Base-by-base conservation (phyloP, 2,888 invertebrate species). In the Drosophila cracens region DNA sequence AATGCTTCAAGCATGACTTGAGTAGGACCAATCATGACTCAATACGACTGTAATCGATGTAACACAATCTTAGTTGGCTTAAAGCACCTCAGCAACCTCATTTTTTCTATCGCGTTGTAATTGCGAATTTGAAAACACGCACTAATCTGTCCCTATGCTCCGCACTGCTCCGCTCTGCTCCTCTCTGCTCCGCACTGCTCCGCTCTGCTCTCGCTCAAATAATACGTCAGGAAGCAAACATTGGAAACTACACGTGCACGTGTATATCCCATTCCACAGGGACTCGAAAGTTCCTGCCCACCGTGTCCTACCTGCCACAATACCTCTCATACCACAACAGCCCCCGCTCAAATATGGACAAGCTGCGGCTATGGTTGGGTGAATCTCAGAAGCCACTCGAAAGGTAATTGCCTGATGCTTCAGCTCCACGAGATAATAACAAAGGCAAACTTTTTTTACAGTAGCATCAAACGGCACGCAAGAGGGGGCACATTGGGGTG, bases 351-450 rank as follows among this genome's bases (percentile, higher is more conserved):
- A 65, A 51, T 48, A 34, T 33, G 18, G 36, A 43, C 13, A 31
- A 40, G 54, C 49, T 16, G 38, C 59, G 64, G 54, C 54, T 51
- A 43, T 59, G 73, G 59, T 31, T 54, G 49, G 60, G 70, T 68
- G 80, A 85, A 85, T 85, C 90, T 86, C 88, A 72, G 86, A 73
- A 82, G 83, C 76, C 76, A 86, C 87, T 87, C 89, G 79, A 88
- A 74, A 83, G 87, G 90, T 87, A 87, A 87, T 87, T 88, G 90
- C 83, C 71, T 81, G 81, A 77, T 88, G 83, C 83, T 87, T 83
- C 67, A 81, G 81, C 74, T 79, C 64, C 79, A 76, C 82, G 65
- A 75, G 82, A 84, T 89, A 87, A 89, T 87, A 85, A 85, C 87
- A 87, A 89, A 82, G 82, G 75, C 75, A 89, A 85, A 85, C 81